Percentiles rank a stretch among this genome's conserved stretches.
Evolutionary conservation across 2,888 invertebrate genomes (phyloP).

Genomic region (Pteria penguin): DNA sequence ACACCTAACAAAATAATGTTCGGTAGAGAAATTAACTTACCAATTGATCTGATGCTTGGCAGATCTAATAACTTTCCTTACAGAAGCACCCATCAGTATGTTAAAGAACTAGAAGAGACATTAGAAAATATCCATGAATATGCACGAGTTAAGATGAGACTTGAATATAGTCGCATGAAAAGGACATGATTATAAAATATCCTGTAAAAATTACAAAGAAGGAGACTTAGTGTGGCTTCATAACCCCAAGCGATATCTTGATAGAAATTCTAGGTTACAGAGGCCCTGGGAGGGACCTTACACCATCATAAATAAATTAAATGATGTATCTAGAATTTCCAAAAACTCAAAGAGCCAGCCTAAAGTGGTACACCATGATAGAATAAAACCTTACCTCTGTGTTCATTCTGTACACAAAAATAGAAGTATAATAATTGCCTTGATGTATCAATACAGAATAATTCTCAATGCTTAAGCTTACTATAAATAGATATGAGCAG

Average conservation of each 20-base stretch:
- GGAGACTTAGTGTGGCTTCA: conserved; percentile 21
- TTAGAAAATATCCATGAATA: conserved; percentile 13
- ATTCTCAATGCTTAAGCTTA: too few relatives aligned
- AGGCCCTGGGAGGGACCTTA: conserved; percentile 13
- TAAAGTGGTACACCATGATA: conserved; percentile 24
- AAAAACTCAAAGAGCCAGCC: background rate
- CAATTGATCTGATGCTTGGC: conserved; percentile 35
- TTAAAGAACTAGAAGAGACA: background rate
- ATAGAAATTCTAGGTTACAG: background rate
- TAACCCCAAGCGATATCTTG: background rate
- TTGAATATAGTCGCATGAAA: conserved; percentile 10
- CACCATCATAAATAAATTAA: conserved; percentile 5
- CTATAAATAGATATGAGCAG: background rate
- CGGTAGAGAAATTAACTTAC: conserved; percentile 39
- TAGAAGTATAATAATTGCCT: background rate
- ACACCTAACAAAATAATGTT: conserved; percentile 39
- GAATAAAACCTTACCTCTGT: conserved; percentile 1
- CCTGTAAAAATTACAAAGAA: background rate
- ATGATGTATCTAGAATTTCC: conserved; percentile 10
- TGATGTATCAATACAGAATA: too few relatives aligned
- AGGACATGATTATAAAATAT: conserved; percentile 7
- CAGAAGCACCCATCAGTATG: background rate
- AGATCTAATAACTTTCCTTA: background rate
- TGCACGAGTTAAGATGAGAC: background rate
- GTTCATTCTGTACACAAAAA: background rate